Conservation (phyloP, 2,113 vertebrate species). For the Malurus melanocephalus region DNA sequence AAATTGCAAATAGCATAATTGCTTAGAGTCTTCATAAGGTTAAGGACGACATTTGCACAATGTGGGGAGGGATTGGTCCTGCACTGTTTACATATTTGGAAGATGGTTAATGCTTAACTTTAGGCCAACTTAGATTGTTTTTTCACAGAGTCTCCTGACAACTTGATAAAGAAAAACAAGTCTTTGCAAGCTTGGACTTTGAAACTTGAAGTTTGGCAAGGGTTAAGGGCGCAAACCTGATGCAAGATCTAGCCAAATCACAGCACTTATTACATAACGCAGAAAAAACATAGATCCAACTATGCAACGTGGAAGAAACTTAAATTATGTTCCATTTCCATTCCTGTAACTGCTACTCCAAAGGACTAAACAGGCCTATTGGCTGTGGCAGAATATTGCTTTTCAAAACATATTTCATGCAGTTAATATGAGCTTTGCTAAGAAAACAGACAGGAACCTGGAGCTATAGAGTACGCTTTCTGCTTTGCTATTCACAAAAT, state of each 20-base stretch:
- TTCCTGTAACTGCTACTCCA: background rate
- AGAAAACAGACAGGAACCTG: background rate
- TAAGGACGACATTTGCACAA: background rate
- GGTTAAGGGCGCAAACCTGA: background rate
- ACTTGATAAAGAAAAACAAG: background rate
- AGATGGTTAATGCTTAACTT: constrained; percentile 27
- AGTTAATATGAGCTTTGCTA: background rate
- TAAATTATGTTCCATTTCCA: constrained; percentile 17
- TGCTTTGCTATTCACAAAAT: background rate
- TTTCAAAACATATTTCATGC: background rate
- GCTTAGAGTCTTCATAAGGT: background rate
- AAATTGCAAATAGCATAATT: background rate
- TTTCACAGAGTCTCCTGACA: background rate
- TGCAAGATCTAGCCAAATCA: background rate
- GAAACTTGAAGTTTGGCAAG: background rate
- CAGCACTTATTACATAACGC: background rate
- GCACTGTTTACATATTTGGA: background rate
- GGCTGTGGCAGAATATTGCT: background rate
- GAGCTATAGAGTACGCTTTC: background rate
- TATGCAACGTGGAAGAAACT: constrained; percentile 4
- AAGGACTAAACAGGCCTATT: background rate
- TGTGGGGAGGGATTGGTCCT: background rate
- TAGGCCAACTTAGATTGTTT: background rate
- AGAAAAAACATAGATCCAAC: background rate
- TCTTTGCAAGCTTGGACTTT: background rate